Percentiles rank a stretch among this genome's conserved stretches.
Conservation (phyloP, 2,888 invertebrate genomes). For the Syrphus vitripennis region DNA sequence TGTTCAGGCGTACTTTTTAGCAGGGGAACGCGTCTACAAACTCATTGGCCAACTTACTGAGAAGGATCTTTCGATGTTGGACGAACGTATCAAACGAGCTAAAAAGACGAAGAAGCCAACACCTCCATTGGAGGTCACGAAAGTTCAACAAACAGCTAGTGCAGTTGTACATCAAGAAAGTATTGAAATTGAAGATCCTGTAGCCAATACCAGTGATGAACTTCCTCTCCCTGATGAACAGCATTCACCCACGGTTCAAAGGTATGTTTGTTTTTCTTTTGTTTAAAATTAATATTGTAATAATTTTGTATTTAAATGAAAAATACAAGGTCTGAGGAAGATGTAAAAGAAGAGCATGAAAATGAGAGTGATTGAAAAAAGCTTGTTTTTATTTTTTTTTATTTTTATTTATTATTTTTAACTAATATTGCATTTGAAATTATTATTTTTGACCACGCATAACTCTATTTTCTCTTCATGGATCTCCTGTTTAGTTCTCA, state of each 20-base stretch:
- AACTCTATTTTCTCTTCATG: conserved; percentile 72
- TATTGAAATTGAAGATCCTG: conserved; percentile 80
- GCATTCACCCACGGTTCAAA: conserved; percentile 73
- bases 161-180: conserved; percentile 78
- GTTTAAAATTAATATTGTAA: not conserved
- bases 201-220: conserved; percentile 79
- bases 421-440: conserved; percentile 73
- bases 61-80: conserved; percentile 96
- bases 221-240: conserved; percentile 78
- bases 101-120: conserved; percentile 84
- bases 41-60: conserved; percentile 95
- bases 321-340: not conserved
- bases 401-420: conserved; percentile 27
- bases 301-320: not conserved
- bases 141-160: conserved; percentile 77
- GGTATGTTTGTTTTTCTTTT: conserved; percentile 27
- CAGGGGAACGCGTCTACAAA: conserved; percentile 94
- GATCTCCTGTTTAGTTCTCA: conserved; percentile 73
- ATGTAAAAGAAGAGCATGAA: conserved; percentile 54
- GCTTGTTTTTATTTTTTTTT: conserved; percentile 42
- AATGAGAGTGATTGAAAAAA: conserved; percentile 52
- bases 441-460: conserved; percentile 42
- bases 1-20: conserved; percentile 93
- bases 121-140: conserved; percentile 78
- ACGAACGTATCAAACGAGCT: conserved; percentile 97